Base-by-base conservation (phyloP, 2,797 vertebrate genomes). In the Allobates femoralis region DNA sequence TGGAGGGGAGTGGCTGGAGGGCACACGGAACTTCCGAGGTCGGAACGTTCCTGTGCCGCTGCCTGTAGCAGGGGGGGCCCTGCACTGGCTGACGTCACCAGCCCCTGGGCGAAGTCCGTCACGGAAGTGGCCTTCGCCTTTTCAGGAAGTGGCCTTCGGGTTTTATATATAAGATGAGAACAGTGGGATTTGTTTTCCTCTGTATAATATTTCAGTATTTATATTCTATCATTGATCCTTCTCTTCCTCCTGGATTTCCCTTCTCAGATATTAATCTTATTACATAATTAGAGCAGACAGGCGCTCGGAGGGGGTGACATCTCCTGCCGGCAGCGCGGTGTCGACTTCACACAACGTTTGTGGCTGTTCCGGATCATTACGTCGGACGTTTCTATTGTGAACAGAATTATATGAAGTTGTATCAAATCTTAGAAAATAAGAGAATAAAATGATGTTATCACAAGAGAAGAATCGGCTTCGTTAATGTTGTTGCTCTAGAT, bases 201-300 rank as follows among this genome's bases (percentile, higher is more conserved):
- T 58, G 46, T 67, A 60, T 12, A 83, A 18, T 21, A n/a, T 75
- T 28, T 50, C 7, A 10, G 69, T 18, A 55, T 11, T 50, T 50
- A 75, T 62, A 14, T 18, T 50, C 62, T 32, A 6, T 46, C 62
- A 84, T 74, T 76, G 69, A 64, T 76, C n/a, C 12, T 5, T 58
- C 11, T 34, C 1, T 41, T 69, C 55, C 41, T 60, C 30, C 41
- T 34, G 73, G 6, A n/a, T 64, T 46, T 51, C 37, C 51, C 12
- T 64, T 76, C 28, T 77, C 71, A 76, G 56, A 50, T 51, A 76
- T 76, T 75, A 76, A 74, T 74, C 37, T 75, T 28, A 41, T 75
- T 18, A 75, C 14, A 32, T 83, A 60, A 83, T 83, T 75, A 83
- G 32, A 56, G 41, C 34, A 60, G 81, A 74, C 53, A 30, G 23